Conservation (phyloP, 2,888 invertebrate species). For the Ptychoptera contaminata region DNA sequence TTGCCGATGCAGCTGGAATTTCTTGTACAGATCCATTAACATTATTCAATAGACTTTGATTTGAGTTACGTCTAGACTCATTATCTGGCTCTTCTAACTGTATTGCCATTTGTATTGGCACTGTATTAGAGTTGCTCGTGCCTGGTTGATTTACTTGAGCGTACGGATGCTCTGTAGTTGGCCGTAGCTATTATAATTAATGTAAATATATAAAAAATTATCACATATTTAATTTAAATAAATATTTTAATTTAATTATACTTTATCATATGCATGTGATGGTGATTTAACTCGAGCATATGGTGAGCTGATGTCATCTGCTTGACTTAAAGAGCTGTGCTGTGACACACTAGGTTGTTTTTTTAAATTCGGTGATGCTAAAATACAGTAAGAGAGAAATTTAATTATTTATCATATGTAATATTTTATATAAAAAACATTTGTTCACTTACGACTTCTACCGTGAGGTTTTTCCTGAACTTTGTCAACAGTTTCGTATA, state of each 20-base stretch:
- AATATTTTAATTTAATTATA: constrained; percentile 9
- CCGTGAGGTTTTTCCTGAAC: constrained; percentile 25
- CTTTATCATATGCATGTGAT: constrained; percentile 48
- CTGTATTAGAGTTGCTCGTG: constrained; percentile 11
- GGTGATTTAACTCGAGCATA: constrained; percentile 49
- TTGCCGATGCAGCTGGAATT: constrained; percentile 76
- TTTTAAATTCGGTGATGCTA: constrained; percentile 26
- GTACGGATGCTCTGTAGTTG: constrained; percentile 28
- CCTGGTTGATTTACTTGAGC: constrained; percentile 28
- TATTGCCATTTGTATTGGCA: constrained; percentile 7
- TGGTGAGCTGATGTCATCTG: constrained; percentile 42
- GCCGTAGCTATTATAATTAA: constrained; percentile 18
- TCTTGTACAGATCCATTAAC: constrained; percentile 29
- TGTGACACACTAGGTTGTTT: constrained; percentile 39
- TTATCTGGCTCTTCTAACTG: constrained; percentile 10
- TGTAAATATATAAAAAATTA: background rate
- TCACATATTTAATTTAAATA: background rate
- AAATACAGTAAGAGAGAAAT: background rate
- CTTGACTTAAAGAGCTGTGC: constrained; percentile 41
- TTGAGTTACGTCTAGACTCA: constrained; percentile 10
- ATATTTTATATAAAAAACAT: background rate
- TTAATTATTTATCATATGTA: background rate
- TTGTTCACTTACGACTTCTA: constrained; percentile 24
- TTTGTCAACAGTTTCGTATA: constrained; percentile 67
- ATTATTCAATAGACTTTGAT: constrained; percentile 10